Evolutionary conservation across 2,797 vertebrate genomes (phyloP), one percentile per base, ranked within the genome.

Genomic region (Pitangus sulphuratus): DNA sequence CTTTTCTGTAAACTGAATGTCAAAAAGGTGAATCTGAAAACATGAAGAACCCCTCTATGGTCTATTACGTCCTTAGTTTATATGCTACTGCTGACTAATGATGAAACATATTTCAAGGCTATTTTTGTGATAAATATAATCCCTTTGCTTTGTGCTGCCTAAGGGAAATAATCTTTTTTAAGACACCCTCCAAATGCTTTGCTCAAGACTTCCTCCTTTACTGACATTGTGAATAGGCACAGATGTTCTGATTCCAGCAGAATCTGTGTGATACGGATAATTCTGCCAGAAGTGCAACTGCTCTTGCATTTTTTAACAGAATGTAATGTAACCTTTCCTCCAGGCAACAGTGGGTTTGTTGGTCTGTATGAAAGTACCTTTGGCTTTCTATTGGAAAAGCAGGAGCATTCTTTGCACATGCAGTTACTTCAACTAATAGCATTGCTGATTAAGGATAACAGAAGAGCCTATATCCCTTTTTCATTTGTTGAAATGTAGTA

Each of bases 1-100:
- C 44, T 68, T 91, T 72, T 31, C 71, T 89, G 12, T 89, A 83
- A 51, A 81, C 35, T 65, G 53, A 85, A 65, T 81, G 40, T 81
- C 75, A 87, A 53, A 96, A 60, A 80, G 58, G 37, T 8, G 6
- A 83, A 44, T 58, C 24, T 47, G 57, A 71, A 81, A 65, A 78
- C 51, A 15, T 42, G n/a, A 69, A 64, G 35, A 54, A 28, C 15
- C 25, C 69, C 21, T 81, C 45, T 82, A 5, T 77, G 20, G 18
- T 61, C 28, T 82, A 1, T 61, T 76, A 13, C 19, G 28, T 65
- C 53, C 78, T 84, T 54, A 21, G 30, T 53, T 48, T 66, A 14
- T 42, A 22, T 39, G 62, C 42, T 65, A 8, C 66, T 77, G 35
- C 44, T 80, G 48, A 45, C 33, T 75, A 91, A 20, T 60, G 54